Conservation (phyloP, 2,113 vertebrate genomes). For the Lichenostomus cassidix region DNA sequence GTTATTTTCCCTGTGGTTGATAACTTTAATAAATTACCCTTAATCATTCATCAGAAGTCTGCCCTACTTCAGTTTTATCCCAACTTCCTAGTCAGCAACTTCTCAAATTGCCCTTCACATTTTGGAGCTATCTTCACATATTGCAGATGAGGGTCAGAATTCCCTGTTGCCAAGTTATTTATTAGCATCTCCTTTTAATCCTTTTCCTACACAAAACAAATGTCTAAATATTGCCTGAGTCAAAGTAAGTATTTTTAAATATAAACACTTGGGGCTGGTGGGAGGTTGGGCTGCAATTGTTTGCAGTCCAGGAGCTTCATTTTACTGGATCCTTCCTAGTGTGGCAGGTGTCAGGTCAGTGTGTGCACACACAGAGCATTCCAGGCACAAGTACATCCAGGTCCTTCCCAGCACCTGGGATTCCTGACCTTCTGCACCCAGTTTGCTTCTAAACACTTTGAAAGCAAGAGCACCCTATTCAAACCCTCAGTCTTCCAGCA, state of each 20-base stretch:
- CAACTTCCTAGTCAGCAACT: neutral
- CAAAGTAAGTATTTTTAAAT: neutral
- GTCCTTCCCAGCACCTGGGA: neutral
- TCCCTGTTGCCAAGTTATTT: neutral
- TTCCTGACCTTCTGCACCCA: slow-evolving; percentile 30
- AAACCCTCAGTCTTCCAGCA: neutral
- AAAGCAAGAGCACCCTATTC: slow-evolving; percentile 16
- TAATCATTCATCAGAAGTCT: neutral
- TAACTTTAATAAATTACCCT: neutral
- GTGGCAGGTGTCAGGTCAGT: neutral
- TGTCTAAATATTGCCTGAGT: neutral
- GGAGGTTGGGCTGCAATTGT: neutral
- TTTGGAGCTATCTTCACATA: neutral
- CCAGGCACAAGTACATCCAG: neutral
- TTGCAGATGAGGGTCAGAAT: neutral
- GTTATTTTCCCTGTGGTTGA: neutral
- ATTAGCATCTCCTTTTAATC: neutral
- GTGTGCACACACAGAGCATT: neutral
- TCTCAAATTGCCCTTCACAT: neutral
- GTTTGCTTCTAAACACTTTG: slow-evolving; percentile 19
- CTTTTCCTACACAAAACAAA: neutral
- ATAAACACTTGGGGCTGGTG: neutral
- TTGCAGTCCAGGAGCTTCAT: neutral
- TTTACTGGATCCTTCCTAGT: neutral
- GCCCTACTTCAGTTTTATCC: neutral